A percentile compares a stretch with the other conserved stretches of the same genome.
Evolutionary conservation across 2,888 invertebrate species (phyloP).

Genomic region (Automeris io): DNA sequence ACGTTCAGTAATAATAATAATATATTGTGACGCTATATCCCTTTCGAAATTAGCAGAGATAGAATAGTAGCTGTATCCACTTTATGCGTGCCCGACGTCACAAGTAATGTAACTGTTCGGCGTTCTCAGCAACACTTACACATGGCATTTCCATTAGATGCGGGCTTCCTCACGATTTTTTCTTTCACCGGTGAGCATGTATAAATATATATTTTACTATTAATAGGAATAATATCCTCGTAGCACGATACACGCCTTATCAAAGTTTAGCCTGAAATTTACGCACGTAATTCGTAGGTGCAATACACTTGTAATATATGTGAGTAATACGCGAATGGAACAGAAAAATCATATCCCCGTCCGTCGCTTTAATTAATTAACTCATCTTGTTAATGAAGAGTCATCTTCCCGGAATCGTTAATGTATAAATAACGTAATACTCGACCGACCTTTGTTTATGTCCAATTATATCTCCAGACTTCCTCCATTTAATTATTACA

Average conservation of each 20-base stretch:
- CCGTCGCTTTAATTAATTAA: slow-evolving; percentile 8
- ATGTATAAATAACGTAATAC: too few relatives aligned
- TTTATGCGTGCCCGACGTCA: too few relatives aligned
- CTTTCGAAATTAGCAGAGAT: too few relatives aligned
- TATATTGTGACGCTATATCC: too few relatives aligned
- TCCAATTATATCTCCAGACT: slow-evolving; percentile 5
- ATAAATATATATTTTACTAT: not conserved
- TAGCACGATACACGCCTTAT: not conserved
- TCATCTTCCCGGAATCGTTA: slow-evolving; percentile 10
- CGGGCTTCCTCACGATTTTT: too few relatives aligned
- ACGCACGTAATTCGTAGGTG: slow-evolving; percentile 6
- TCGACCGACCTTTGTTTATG: slow-evolving; percentile 3
- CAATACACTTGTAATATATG: too few relatives aligned
- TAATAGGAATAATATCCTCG: slow-evolving; percentile 2
- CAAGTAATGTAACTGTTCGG: too few relatives aligned
- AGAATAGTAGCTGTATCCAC: too few relatives aligned
- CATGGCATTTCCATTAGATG: too few relatives aligned
- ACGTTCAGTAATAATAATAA: too few relatives aligned
- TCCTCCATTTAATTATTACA: slow-evolving; percentile 6
- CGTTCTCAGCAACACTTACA: too few relatives aligned
- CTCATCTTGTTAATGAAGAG: slow-evolving; percentile 7
- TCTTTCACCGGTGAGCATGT: not conserved
- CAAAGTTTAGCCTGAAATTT: slow-evolving; percentile 1
- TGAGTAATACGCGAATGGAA: slow-evolving; percentile 6
- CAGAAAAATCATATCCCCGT: slow-evolving; percentile 1